Evolutionary conservation across 1,140 invertebrate species (phyloP), one percentile per base, ranked within the genome.

Genomic region (Brachionus asplanchnoidis): DNA sequence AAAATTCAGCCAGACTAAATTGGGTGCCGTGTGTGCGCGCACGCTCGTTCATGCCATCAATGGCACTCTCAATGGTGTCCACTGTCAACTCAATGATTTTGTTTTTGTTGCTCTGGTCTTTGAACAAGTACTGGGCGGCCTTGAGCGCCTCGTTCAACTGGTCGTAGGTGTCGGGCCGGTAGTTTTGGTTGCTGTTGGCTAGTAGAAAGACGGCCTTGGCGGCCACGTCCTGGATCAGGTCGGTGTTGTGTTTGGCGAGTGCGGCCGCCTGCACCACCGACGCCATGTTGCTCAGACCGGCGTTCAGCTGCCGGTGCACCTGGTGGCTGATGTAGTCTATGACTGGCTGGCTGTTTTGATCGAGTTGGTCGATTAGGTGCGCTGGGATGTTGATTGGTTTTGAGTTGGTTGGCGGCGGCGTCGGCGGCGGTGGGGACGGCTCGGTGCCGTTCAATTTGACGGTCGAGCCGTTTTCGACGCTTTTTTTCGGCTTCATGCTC

Each of bases 61-160:
- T 26, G 1, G 46, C 44, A n/a, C 17, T 65, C 60, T 68, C 36
- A 14, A 82, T 82, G 6, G 79, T 68, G n/a, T 65, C 23, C 6
- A 82, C 79, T n/a, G 79, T 82, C 23, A 82, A 14, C 12, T 82
- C 79, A 14, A 42, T 44, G 32, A 82, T 82, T 12, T 23, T 17
- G 40, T 65, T 82, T 14, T 65, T 65, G 32, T 82, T 60, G 1
- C n/a, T 82, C 60, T 82, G 79, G 36, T 65, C 36, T 44, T 68
- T 60, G 32, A 65, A 65, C 40, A 68, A 32, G 26, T 65, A 82
- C 2, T 82, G 2, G 8, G 53, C 5, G 20, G 32, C 5, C 17
- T 82, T 82, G 12, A 82, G 53, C 12, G 14, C 12, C 2, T 82
- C 79, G 23, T 68, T 82, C 12, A 82, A 17, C 12, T 82, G 32